Evolutionary conservation across 1,140 invertebrate species (phyloP).

Genomic region (Scylla paramamosain): DNA sequence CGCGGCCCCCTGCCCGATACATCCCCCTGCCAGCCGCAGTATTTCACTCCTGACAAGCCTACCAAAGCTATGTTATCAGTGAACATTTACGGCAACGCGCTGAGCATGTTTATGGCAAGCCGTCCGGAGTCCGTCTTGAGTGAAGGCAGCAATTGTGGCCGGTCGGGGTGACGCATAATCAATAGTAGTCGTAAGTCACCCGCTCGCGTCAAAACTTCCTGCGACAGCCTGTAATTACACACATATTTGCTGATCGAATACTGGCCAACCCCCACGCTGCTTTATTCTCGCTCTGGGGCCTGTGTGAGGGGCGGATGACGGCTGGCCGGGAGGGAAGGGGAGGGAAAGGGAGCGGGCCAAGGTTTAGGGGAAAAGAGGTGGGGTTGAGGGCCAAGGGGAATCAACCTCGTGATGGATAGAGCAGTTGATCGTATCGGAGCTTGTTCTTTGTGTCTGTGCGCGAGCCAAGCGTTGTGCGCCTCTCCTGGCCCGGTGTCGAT

Average conservation of each 20-base stretch:
- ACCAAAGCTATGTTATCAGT: constrained; percentile 71
- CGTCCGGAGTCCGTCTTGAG: constrained; percentile 59
- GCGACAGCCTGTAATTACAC: constrained; percentile 71
- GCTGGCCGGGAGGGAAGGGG: constrained; percentile 19
- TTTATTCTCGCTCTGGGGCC: constrained; percentile 24
- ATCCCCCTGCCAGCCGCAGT: constrained; percentile 56
- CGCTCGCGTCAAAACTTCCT: constrained; percentile 67
- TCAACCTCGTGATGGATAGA: constrained; percentile 52
- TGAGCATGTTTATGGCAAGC: constrained; percentile 67
- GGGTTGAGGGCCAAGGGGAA: constrained; percentile 39
- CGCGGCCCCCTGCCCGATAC: constrained; percentile 25
- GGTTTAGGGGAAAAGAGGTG: background rate
- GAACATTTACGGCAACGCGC: constrained; percentile 68
- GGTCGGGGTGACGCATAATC: constrained; percentile 72
- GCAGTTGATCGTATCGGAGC: constrained; percentile 44
- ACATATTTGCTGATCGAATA: constrained; percentile 71
- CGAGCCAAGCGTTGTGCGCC: background rate
- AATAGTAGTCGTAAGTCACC: constrained; percentile 71
- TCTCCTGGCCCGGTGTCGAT: background rate
- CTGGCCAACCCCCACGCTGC: constrained; percentile 52
- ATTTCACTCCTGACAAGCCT: constrained; percentile 70
- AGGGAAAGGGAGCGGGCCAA: background rate
- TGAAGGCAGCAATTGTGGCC: constrained; percentile 63
- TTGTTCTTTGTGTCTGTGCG: constrained; percentile 49
- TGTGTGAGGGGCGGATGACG: background rate